Conservation (phyloP, 1,140 invertebrate species). For the Argopecten irradians region DNA sequence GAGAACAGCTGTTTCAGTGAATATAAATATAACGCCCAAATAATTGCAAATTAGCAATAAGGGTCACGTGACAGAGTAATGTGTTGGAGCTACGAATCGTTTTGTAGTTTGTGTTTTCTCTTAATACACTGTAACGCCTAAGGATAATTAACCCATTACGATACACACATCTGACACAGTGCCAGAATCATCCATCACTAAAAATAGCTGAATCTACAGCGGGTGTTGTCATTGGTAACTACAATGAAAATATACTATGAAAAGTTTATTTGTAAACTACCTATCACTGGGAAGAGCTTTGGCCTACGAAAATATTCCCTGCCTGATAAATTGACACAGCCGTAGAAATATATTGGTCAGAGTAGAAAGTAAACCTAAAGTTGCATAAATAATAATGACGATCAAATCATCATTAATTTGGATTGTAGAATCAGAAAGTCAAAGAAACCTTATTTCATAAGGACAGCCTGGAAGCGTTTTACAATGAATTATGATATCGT, state of each 20-base stretch:
- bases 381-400: too few relatives aligned
- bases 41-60: constrained; percentile 2
- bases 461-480: too few relatives aligned
- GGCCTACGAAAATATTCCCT: too few relatives aligned
- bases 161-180: not conserved
- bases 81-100: not conserved
- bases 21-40: not conserved
- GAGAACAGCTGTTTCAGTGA: not conserved
- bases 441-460: too few relatives aligned
- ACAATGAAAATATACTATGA: not conserved
- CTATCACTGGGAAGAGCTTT: too few relatives aligned
- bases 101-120: not conserved
- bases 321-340: too few relatives aligned
- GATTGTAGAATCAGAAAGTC: too few relatives aligned
- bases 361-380: too few relatives aligned
- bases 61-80: not conserved
- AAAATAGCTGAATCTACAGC: not conserved
- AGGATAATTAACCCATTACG: not conserved
- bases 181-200: not conserved
- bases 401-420: too few relatives aligned
- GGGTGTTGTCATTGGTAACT: not conserved
- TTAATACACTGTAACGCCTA: not conserved
- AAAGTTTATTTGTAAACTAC: too few relatives aligned
- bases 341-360: too few relatives aligned
- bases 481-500: too few relatives aligned